Evolutionary conservation across 2,797 vertebrate species (phyloP).

Genomic region (Poeciliopsis paucimaculata): DNA sequence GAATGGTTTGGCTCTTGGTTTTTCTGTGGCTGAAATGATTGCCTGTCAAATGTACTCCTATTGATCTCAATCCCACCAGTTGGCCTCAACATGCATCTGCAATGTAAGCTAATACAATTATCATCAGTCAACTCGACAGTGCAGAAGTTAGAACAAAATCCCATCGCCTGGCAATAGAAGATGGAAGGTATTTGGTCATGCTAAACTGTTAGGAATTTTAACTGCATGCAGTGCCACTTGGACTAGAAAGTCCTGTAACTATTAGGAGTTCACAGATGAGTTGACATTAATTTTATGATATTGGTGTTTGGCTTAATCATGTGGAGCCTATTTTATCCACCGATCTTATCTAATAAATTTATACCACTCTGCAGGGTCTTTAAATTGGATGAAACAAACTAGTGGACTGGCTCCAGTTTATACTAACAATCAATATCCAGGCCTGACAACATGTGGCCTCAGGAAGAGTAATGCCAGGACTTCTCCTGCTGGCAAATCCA

Average conservation of each 20-base stretch:
- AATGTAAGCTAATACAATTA: neutral
- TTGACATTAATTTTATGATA: too few species aligned
- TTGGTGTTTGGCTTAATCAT: too few species aligned
- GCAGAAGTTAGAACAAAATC: neutral
- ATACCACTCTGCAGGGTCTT: neutral
- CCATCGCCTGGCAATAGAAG: neutral
- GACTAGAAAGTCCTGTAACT: neutral
- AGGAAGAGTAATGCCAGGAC: neutral
- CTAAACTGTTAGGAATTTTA: neutral
- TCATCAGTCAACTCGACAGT: neutral
- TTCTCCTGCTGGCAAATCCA: slow-evolving; percentile 10
- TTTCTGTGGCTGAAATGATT: neutral
- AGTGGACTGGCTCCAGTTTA: neutral
- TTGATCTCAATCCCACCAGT: neutral
- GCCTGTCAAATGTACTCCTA: neutral
- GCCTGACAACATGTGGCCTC: neutral
- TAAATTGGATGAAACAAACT: neutral
- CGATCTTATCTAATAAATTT: neutral
- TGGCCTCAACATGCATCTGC: neutral
- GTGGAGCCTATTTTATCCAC: too few species aligned
- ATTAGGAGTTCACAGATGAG: neutral
- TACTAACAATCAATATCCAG: neutral
- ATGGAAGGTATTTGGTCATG: neutral
- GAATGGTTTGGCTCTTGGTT: neutral
- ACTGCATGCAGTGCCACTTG: neutral